phyloP scores from a whole-genome alignment of 2,888 invertebrate genomes.

The Orchesella flavescens region DNA sequence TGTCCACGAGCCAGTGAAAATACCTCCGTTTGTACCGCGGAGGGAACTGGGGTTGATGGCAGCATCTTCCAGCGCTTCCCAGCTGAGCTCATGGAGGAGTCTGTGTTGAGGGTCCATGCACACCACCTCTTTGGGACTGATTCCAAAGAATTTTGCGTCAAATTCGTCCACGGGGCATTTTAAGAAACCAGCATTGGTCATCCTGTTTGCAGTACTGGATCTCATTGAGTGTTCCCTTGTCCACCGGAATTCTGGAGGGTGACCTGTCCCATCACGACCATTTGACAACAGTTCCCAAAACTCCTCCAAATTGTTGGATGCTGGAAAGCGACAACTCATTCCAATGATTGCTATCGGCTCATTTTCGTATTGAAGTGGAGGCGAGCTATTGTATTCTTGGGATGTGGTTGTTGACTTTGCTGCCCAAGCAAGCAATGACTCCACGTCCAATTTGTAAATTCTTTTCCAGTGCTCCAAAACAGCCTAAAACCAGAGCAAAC shows the following conservation, averaged over 20 bases:
- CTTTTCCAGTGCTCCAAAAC: too few species aligned
- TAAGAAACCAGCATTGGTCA: slow-evolving; percentile 24
- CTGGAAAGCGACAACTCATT: slow-evolving; percentile 7
- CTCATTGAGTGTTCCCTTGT: not conserved
- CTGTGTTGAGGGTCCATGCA: slow-evolving; percentile 7
- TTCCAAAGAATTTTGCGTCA: slow-evolving; percentile 47
- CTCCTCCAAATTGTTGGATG: not conserved
- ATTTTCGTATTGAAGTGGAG: too few species aligned
- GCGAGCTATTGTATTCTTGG: too few species aligned
- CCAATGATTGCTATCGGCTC: slow-evolving; percentile 26
- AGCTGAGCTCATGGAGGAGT: not conserved
- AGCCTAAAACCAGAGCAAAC: too few species aligned
- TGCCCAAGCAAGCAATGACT: too few species aligned
- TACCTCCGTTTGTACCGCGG: not conserved
- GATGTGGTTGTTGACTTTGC: too few species aligned
- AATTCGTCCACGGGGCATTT: slow-evolving; percentile 23
- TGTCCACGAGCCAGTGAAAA: slow-evolving; percentile 16
- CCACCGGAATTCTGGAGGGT: slow-evolving; percentile 16
- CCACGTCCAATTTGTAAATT: too few species aligned
- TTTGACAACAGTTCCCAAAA: slow-evolving; percentile 21
- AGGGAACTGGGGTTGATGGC: not conserved
- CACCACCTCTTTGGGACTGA: slow-evolving; percentile 1
- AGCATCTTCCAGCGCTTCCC: slow-evolving; percentile 12
- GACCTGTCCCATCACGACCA: not conserved
- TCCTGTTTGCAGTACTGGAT: not conserved